These are phyloP conservation scores for Solen grandis DNA, from an alignment of 1,140 invertebrate species.

Conservation along the genomic window DNA sequence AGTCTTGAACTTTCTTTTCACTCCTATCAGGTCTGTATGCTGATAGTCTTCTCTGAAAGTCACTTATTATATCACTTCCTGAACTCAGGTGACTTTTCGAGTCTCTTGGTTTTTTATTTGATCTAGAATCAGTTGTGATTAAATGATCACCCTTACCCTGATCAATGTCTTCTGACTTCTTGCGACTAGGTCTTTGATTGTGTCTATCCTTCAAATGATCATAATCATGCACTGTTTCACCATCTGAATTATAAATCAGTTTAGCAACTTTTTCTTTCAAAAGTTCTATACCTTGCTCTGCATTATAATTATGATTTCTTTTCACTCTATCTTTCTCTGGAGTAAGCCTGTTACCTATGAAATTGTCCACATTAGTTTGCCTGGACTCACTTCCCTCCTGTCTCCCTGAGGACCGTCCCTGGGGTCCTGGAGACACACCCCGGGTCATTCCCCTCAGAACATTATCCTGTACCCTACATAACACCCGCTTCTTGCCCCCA, in stretches of 20 bases:
- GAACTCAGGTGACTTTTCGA: conserved; percentile 15
- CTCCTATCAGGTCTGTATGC: conserved; percentile 12
- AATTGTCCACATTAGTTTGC: conserved; percentile 31
- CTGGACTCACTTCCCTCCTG: too few species aligned
- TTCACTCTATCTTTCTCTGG: conserved; percentile 34
- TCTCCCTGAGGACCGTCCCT: not conserved
- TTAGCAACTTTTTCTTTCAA: not conserved
- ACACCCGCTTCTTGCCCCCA: conserved; percentile 11
- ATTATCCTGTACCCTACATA: not conserved
- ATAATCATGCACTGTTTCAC: too few species aligned
- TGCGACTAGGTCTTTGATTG: conserved; percentile 39
- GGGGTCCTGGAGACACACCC: not conserved
- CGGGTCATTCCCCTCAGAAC: conserved; percentile 12
- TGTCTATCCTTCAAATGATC: too few species aligned
- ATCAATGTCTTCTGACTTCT: too few species aligned
- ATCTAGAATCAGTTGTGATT: conserved; percentile 1
- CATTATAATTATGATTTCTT: not conserved
- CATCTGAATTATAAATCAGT: too few species aligned
- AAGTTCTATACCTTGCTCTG: not conserved
- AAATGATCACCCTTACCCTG: not conserved
- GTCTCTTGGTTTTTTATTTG: conserved; percentile 23
- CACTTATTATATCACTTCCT: not conserved
- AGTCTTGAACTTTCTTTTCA: conserved; percentile 53
- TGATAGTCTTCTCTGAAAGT: not conserved
- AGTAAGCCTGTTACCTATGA: conserved; percentile 38